Percentiles rank a stretch among this genome's conserved stretches.
phyloP scores from a whole-genome alignment of 2,113 vertebrate genomes.

The Recurvirostra avosetta region DNA sequence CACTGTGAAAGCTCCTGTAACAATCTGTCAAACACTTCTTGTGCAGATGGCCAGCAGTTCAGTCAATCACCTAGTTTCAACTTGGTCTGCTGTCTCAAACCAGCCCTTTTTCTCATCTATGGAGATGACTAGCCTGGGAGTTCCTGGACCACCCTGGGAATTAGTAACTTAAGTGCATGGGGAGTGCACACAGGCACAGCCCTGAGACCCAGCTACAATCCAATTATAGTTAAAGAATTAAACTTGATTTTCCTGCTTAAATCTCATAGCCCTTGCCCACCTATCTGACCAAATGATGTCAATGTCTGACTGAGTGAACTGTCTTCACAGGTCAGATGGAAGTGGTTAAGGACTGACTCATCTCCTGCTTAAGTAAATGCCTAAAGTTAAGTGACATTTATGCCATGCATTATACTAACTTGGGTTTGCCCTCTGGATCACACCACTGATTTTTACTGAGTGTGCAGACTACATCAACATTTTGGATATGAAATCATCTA shows the following conservation, averaged over 20 bases:
- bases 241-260: not conserved
- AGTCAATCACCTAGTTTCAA: not conserved
- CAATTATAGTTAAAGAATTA: not conserved
- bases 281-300: not conserved
- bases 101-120: not conserved
- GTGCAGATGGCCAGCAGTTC: not conserved
- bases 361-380: not conserved
- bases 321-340: not conserved
- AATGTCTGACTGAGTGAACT: not conserved
- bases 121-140: not conserved
- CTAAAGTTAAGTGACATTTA: not conserved
- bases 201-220: not conserved
- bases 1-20: not conserved
- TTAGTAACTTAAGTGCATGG: not conserved
- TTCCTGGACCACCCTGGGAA: not conserved
- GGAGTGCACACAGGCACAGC: not conserved
- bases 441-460: not conserved
- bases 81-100: not conserved
- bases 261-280: not conserved
- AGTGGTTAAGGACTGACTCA: not conserved
- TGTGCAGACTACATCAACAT: not conserved
- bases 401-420: not conserved
- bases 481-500: not conserved
- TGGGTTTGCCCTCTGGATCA: not conserved
- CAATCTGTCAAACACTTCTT: not conserved